Percentiles rank a stretch among this genome's conserved stretches.
Evolutionary conservation across 1,140 invertebrate species (phyloP).

Genomic region (Helicoverpa zea): DNA sequence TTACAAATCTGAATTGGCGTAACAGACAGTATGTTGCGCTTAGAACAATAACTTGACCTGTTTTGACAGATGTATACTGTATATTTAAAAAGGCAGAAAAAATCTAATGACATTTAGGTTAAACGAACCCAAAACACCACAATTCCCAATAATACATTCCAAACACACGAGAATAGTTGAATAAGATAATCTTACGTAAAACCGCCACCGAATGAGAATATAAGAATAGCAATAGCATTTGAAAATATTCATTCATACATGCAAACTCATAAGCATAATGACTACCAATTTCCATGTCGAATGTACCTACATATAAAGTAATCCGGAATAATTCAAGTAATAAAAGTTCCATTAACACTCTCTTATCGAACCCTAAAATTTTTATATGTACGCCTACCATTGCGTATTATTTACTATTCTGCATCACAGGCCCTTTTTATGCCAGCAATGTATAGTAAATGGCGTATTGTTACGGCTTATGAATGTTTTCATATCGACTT

Average conservation of each 20-base stretch:
- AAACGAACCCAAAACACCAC: too few relatives aligned
- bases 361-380: conserved; percentile 42
- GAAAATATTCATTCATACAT: conserved; percentile 44
- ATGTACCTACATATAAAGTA: conserved; percentile 23
- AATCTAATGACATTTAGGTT: not conserved
- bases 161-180: too few relatives aligned
- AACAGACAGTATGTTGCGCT: too few relatives aligned
- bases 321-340: conserved; percentile 37
- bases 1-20: not conserved
- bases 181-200: not conserved
- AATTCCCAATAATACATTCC: too few relatives aligned
- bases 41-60: too few relatives aligned
- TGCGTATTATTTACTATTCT: conserved; percentile 56
- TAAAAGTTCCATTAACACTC: conserved; percentile 47
- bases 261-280: conserved; percentile 48
- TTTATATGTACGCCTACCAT: conserved; percentile 38
- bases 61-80: not conserved
- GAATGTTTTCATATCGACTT: conserved; percentile 62
- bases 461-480: conserved; percentile 57
- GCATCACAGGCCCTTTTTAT: conserved; percentile 36
- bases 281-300: conserved; percentile 45
- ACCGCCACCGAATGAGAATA: not conserved
- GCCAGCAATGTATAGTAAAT: conserved; percentile 53
- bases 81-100: not conserved
- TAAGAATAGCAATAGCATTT: not conserved